These are phyloP conservation scores for Lanius ludovicianus DNA, from an alignment of 2,113 vertebrate species.

Conservation along the genomic window DNA sequence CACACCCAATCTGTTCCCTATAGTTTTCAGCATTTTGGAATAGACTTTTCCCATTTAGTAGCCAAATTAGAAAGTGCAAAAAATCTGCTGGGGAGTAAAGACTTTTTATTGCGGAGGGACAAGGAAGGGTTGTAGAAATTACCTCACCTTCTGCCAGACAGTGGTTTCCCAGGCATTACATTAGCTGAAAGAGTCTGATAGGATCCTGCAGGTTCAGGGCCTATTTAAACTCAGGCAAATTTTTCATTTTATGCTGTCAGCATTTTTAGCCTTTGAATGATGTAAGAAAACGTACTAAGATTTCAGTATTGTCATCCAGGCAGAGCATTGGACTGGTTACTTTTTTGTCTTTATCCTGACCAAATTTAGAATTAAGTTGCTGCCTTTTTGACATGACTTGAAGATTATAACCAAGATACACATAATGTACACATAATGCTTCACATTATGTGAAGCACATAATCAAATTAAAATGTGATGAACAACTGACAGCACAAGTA, in stretches of 20 bases:
- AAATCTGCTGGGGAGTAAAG: neutral
- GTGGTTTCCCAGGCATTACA: neutral
- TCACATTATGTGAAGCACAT: neutral
- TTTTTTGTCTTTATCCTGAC: neutral
- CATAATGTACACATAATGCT: too few relatives aligned
- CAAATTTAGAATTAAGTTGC: neutral
- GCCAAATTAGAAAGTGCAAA: neutral
- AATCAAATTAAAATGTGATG: neutral
- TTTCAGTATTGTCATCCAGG: neutral
- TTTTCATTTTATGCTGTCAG: neutral
- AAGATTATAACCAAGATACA: neutral
- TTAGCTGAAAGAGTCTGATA: neutral
- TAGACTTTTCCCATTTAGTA: neutral
- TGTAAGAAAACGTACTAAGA: neutral
- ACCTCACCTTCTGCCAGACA: neutral
- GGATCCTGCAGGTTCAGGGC: neutral
- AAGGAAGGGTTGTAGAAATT: neutral
- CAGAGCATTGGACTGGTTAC: neutral
- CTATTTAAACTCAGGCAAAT: neutral
- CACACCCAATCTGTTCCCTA: fast-evolving
- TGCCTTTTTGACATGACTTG: neutral
- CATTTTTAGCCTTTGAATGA: neutral
- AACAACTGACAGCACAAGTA: neutral
- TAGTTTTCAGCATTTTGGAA: neutral
- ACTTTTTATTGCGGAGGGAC: neutral